Percentiles rank a stretch among this genome's conserved stretches.
These are phyloP conservation scores for Luperina nickerlii DNA, from an alignment of 2,888 invertebrate genomes.

Conservation along the genomic window DNA sequence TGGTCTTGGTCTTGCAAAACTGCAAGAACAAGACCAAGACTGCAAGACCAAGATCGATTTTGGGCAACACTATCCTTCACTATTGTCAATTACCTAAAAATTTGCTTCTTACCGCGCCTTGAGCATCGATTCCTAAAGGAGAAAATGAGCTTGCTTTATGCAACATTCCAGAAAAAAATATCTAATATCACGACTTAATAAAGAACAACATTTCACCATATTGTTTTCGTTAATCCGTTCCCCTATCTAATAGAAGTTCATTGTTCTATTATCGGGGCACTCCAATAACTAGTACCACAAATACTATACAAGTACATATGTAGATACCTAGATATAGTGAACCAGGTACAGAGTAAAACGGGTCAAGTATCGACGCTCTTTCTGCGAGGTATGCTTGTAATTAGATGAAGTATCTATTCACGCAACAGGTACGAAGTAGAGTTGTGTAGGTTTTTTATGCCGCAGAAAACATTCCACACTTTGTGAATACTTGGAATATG, in stretches of 20 bases:
- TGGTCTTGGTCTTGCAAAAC: no score
- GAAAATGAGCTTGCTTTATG: slow-evolving; percentile 1
- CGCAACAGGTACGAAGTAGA: slow-evolving; percentile 30
- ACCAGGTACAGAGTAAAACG: slow-evolving; percentile 44
- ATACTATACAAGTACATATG: slow-evolving; percentile 26
- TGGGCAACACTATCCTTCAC: no score
- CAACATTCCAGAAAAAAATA: slow-evolving; percentile 20
- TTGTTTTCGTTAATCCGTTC: slow-evolving; percentile 52
- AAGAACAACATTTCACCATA: slow-evolving; percentile 31
- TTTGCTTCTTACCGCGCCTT: neutral
- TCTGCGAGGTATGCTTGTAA: slow-evolving; percentile 37
- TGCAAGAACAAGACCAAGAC: no score
- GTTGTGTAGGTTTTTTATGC: slow-evolving; percentile 12
- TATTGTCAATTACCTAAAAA: neutral
- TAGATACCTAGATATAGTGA: slow-evolving; percentile 22
- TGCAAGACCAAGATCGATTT: no score
- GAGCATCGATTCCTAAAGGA: neutral
- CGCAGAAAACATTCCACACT: slow-evolving; percentile 4
- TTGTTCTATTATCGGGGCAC: slow-evolving; percentile 58
- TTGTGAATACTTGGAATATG: neutral
- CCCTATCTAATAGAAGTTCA: slow-evolving; percentile 59
- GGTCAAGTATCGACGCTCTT: slow-evolving; percentile 56
- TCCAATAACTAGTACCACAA: slow-evolving; percentile 36
- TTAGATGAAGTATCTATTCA: slow-evolving; percentile 42
- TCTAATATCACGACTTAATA: slow-evolving; percentile 25